Conservation (phyloP, 64 coral and sea anemone species). For the Montipora foliosa region DNA sequence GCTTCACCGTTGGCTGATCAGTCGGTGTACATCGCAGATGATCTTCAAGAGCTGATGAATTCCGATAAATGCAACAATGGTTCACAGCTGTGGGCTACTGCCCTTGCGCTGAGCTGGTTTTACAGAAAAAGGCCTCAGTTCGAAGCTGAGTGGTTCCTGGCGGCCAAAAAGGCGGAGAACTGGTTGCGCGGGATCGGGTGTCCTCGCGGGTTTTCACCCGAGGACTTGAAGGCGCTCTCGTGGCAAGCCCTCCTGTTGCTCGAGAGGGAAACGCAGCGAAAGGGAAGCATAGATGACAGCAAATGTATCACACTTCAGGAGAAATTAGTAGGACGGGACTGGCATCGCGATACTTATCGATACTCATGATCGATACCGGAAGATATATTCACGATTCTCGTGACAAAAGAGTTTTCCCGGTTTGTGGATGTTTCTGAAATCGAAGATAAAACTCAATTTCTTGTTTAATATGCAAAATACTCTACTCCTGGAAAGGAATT, state of each 20-base stretch:
- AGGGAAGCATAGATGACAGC: background rate
- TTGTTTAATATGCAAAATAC: no score
- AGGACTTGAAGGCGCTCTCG: slow-evolving; percentile 75
- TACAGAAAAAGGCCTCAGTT: slow-evolving; percentile 62
- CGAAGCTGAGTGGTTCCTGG: slow-evolving; percentile 81
- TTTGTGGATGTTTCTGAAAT: no score
- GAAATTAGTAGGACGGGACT: slow-evolving; percentile 69
- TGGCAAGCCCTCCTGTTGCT: slow-evolving; percentile 84
- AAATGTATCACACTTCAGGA: slow-evolving; percentile 10
- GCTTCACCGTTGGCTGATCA: slow-evolving; percentile 89
- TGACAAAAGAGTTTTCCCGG: no score
- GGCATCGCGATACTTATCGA: background rate
- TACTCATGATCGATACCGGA: no score
- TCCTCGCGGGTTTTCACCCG: slow-evolving; percentile 75
- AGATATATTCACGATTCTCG: no score
- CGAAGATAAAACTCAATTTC: no score
- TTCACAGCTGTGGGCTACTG: slow-evolving; percentile 84
- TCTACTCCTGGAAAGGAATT: no score
- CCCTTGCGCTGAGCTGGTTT: slow-evolving; percentile 85
- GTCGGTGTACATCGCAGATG: slow-evolving; percentile 60
- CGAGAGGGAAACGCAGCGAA: slow-evolving; percentile 30
- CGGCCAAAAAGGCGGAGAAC: slow-evolving; percentile 69
- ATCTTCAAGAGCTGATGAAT: slow-evolving; percentile 76
- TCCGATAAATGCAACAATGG: slow-evolving; percentile 73
- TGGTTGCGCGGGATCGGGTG: slow-evolving; percentile 66